phyloP scores from a whole-genome alignment of 2,113 vertebrate genomes.

The Lynx canadensis region DNA sequence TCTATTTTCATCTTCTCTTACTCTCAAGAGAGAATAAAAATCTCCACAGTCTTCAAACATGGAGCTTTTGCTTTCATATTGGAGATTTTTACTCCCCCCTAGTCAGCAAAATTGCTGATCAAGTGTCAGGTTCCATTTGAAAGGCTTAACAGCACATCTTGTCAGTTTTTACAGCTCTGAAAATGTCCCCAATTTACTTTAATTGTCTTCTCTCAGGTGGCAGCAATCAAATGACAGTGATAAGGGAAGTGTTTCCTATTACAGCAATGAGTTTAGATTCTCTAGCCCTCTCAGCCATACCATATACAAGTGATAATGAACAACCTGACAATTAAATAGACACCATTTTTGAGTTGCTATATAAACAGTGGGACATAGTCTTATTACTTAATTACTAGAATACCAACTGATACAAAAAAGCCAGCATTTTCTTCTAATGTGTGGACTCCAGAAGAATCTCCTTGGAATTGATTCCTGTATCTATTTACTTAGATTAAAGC shows the following conservation, averaged over 20 bases:
- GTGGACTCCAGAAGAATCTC: constrained; percentile 23
- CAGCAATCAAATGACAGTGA: constrained; percentile 62
- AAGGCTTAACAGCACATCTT: constrained; percentile 44
- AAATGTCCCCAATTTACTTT: constrained; percentile 65
- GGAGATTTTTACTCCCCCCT: constrained; percentile 6
- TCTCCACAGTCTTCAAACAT: neutral
- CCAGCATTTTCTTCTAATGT: constrained; percentile 20
- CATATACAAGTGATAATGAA: neutral
- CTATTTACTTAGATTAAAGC: constrained; percentile 30
- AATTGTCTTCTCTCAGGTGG: constrained; percentile 77
- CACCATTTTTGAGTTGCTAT: constrained; percentile 58
- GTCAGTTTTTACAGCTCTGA: constrained; percentile 67
- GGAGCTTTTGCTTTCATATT: neutral
- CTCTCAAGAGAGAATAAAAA: constrained; percentile 23
- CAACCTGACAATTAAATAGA: neutral
- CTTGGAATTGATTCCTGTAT: constrained; percentile 21
- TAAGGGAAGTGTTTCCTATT: constrained; percentile 60
- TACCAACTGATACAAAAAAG: constrained; percentile 30
- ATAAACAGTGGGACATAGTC: constrained; percentile 14
- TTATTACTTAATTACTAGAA: constrained; percentile 69
- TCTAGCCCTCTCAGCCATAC: constrained; percentile 25
- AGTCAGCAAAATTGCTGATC: constrained; percentile 43
- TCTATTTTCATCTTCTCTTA: neutral
- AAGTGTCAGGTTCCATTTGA: constrained; percentile 54
- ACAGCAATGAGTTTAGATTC: neutral